phyloP scores from a whole-genome alignment of 2,888 invertebrate genomes.

The Coleophora flavipennella region DNA sequence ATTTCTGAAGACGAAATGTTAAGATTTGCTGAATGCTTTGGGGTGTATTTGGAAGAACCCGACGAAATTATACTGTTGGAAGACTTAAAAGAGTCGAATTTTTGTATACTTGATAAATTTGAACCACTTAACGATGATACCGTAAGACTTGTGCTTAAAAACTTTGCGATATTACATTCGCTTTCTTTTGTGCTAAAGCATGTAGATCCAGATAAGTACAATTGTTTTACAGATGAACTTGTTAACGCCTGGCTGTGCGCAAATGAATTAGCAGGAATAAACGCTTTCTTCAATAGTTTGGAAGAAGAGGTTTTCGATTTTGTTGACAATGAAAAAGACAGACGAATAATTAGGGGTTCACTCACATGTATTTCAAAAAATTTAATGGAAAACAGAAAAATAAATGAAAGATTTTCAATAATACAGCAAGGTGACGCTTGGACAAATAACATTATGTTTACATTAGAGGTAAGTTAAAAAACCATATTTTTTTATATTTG shows the following conservation, averaged over 20 bases:
- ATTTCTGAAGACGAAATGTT: conserved; percentile 22
- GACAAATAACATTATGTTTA: conserved; percentile 22
- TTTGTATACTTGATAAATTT: conserved; percentile 24
- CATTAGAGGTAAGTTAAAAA: conserved; percentile 14
- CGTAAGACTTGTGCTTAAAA: conserved; percentile 22
- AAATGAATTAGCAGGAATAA: neutral
- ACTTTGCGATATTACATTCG: conserved; percentile 26
- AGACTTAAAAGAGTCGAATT: conserved; percentile 24
- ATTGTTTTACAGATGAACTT: neutral
- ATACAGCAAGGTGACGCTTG: conserved; percentile 22
- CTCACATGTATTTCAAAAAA: neutral
- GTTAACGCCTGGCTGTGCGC: neutral
- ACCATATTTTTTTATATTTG: neutral
- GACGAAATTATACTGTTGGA: conserved; percentile 33
- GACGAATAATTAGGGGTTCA: neutral
- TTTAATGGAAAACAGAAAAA: neutral
- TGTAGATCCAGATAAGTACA: conserved; percentile 15
- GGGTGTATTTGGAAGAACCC: conserved; percentile 17
- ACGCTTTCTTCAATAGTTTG: neutral
- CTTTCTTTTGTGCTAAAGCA: conserved; percentile 25
- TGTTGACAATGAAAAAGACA: neutral
- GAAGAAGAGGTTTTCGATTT: neutral
- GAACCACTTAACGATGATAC: neutral
- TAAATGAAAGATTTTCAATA: conserved; percentile 13
- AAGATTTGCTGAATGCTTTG: conserved; percentile 26